Percentiles rank a stretch among this genome's conserved stretches.
These are phyloP conservation scores for Papilio elwesi DNA, from an alignment of 2,888 invertebrate species.

Conservation along the genomic window DNA sequence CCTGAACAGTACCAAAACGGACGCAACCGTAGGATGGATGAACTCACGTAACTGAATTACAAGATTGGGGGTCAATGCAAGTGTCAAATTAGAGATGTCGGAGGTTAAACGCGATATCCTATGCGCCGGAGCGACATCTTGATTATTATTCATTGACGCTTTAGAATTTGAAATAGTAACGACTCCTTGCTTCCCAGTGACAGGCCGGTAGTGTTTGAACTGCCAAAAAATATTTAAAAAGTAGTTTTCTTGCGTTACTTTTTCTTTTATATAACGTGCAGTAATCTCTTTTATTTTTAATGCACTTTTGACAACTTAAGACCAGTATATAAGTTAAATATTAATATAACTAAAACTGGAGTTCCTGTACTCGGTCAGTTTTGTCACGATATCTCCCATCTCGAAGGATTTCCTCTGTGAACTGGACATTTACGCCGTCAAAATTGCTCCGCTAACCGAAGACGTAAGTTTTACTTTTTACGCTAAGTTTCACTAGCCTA, in stretches of 20 bases:
- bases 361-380: conserved; percentile 58
- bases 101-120: conserved; percentile 63
- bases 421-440: conserved; percentile 68
- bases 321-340: conserved; percentile 38
- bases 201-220: conserved; percentile 6
- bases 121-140: conserved; percentile 45
- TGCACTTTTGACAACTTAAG: too few species aligned
- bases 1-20: not conserved
- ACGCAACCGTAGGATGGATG: conserved; percentile 5
- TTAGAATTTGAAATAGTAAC: conserved; percentile 41
- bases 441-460: conserved; percentile 76
- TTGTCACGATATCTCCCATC: conserved; percentile 59
- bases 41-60: conserved; percentile 41
- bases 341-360: conserved; percentile 62
- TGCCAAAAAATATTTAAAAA: not conserved
- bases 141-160: conserved; percentile 53
- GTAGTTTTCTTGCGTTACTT: not conserved
- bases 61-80: conserved; percentile 65
- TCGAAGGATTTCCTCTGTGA: conserved; percentile 63
- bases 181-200: conserved; percentile 15
- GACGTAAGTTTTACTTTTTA: conserved; percentile 62
- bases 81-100: conserved; percentile 67
- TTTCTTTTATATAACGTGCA: not conserved
- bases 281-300: not conserved
- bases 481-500: too few species aligned